Percentiles rank a stretch among this genome's conserved stretches.
Evolutionary conservation across 2,113 vertebrate species (phyloP).

Genomic region (Hyaena hyaena): DNA sequence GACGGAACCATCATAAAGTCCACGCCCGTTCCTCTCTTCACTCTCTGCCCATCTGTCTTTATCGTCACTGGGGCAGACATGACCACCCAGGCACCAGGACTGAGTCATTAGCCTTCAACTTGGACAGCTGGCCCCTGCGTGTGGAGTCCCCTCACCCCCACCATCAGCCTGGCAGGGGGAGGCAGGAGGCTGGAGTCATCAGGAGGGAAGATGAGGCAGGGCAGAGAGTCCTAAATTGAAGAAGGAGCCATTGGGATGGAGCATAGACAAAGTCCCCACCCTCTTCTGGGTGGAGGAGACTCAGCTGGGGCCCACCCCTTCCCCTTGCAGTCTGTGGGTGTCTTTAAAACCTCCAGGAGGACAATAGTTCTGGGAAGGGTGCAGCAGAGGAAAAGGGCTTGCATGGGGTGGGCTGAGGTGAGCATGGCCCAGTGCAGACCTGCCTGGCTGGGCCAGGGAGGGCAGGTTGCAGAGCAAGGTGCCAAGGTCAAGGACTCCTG

Average conservation of each 20-base stretch:
- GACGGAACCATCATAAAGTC: conserved; percentile 69
- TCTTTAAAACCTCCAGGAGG: not conserved
- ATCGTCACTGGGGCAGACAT: conserved; percentile 23
- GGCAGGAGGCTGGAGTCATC: not conserved
- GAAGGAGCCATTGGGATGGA: not conserved
- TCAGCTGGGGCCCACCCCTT: not conserved
- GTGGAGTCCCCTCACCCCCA: not conserved
- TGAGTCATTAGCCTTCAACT: conserved; percentile 21
- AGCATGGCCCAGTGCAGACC: not conserved
- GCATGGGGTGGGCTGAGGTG: not conserved
- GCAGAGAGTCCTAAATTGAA: not conserved
- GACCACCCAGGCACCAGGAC: conserved; percentile 53
- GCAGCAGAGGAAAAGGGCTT: not conserved
- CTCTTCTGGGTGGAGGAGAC: not conserved
- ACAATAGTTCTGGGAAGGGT: not conserved
- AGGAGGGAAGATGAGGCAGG: not conserved
- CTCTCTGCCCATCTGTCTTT: conserved; percentile 76
- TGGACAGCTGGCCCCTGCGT: conserved; percentile 47
- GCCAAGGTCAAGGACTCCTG: not conserved
- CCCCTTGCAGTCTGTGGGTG: not conserved
- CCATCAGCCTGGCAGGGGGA: not conserved
- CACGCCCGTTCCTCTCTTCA: conserved; percentile 51
- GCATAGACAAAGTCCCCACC: not conserved
- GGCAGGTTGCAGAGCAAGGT: not conserved
- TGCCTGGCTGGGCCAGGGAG: not conserved